Evolutionary conservation across 2,888 invertebrate species (phyloP), one percentile per base, ranked within the genome.

Genomic region (Eupithecia pulchellata): DNA sequence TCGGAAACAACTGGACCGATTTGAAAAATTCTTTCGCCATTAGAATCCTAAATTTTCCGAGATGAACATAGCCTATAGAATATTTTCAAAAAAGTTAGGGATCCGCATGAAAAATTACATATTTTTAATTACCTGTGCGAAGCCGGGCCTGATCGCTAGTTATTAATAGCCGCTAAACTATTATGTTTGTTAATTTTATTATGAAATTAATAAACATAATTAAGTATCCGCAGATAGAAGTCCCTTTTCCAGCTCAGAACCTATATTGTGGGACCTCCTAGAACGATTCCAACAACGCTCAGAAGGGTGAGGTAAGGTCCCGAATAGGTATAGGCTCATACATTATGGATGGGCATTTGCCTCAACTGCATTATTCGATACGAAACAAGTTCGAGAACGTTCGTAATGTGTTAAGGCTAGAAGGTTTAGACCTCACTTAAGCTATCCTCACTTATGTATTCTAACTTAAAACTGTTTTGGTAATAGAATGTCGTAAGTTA

Each of bases 401-500:
- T 66, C 66, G 70, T 68, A 69, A 72, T 55, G 57, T 73, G 73
- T 72, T 72, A 68, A 66, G 68, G 47, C 69, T 69, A 39, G 66
- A 73, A 72, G 66, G 68, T 20, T 20, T 47, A n/a, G 20, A 47
- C 42, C 20, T 47, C 42, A 20, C 42, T 52, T 25, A 64, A 66
- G 61, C 69, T 61, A 67, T 64, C 39, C 67, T 58, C 68, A 52
- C 64, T 57, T 64, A 69, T 17, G 36, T 25, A 2, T 42, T 68
- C 20, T 39, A 64, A 73, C 69, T 71, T 68, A 55, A 66, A 75
- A 52, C 20, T 55, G 61, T 71, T 72, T 64, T 52, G 14, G 70
- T 74, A 74, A 74, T 72, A 69, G 69, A 74, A 75, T 75, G 72
- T 29, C n/a, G n/a, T 0, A 39, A 39, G 39, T 47, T 27, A 67